phyloP scores from a whole-genome alignment of 2,113 vertebrate species.

The Dipodomys stephensi region DNA sequence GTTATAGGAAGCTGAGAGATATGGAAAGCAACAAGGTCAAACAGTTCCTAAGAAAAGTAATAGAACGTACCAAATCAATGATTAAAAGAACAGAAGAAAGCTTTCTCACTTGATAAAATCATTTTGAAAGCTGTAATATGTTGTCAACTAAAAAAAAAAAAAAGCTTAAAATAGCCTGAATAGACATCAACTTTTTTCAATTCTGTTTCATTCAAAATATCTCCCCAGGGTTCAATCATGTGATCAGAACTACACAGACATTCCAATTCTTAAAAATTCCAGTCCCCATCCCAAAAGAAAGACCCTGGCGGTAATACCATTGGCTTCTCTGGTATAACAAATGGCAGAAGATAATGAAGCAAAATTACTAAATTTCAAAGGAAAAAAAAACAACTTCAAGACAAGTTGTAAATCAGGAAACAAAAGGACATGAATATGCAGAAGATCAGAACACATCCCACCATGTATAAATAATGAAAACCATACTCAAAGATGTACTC shows the following conservation, averaged over 20 bases:
- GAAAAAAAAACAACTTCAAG: not conserved
- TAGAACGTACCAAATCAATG: not conserved
- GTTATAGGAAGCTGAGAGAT: not conserved
- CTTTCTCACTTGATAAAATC: not conserved
- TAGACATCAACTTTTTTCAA: not conserved
- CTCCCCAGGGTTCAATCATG: not conserved
- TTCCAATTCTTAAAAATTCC: not conserved
- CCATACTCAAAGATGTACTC: not conserved
- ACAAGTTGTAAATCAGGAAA: not conserved
- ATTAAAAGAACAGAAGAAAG: not conserved
- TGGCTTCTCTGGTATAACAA: not conserved
- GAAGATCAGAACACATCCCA: not conserved
- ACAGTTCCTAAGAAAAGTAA: not conserved
- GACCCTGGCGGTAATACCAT: not conserved
- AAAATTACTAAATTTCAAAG: not conserved
- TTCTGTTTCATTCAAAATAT: not conserved
- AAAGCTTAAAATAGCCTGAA: not conserved
- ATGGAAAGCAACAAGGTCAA: not conserved
- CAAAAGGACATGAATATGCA: not conserved
- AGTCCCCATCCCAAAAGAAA: not conserved
- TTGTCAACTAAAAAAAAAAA: not conserved
- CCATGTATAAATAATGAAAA: not conserved
- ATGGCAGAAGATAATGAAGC: not conserved
- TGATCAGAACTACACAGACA: not conserved
- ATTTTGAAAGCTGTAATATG: conserved; percentile 31